phyloP scores from a whole-genome alignment of 2,888 invertebrate genomes.

The Xylophagus ater region DNA sequence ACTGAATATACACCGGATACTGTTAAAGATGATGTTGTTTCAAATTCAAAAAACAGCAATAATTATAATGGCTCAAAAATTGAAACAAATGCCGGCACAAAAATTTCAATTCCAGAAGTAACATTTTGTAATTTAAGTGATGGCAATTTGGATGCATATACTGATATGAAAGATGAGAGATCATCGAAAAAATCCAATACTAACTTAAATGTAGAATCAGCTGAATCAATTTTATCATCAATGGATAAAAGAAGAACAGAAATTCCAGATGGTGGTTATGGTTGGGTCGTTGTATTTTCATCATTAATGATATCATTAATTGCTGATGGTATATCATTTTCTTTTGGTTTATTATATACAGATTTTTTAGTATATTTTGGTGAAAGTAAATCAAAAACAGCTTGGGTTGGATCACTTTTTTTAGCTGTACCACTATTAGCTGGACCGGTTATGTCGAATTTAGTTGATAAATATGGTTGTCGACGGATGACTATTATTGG shows the following conservation, averaged over 20 bases:
- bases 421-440: slow-evolving; percentile 78
- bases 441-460: slow-evolving; percentile 72
- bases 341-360: slow-evolving; percentile 80
- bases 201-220: slow-evolving; percentile 28
- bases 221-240: slow-evolving; percentile 34
- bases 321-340: slow-evolving; percentile 87
- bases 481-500: slow-evolving; percentile 63
- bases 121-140: slow-evolving; percentile 35
- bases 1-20: background rate
- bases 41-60: background rate
- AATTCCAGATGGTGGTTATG: slow-evolving; percentile 39
- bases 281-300: slow-evolving; percentile 60
- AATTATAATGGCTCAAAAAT: background rate
- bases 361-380: slow-evolving; percentile 71
- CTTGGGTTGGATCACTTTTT: slow-evolving; percentile 83
- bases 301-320: slow-evolving; percentile 79
- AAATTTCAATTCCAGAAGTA: slow-evolving; percentile 30
- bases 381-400: slow-evolving; percentile 72
- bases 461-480: slow-evolving; percentile 81
- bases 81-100: background rate
- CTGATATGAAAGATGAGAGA: too few species aligned
- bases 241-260: slow-evolving; percentile 33
- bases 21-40: background rate
- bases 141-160: slow-evolving; percentile 3
- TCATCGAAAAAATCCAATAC: background rate